Conservation (phyloP, 2,113 vertebrate species). For the Brienomyrus longianalis region DNA sequence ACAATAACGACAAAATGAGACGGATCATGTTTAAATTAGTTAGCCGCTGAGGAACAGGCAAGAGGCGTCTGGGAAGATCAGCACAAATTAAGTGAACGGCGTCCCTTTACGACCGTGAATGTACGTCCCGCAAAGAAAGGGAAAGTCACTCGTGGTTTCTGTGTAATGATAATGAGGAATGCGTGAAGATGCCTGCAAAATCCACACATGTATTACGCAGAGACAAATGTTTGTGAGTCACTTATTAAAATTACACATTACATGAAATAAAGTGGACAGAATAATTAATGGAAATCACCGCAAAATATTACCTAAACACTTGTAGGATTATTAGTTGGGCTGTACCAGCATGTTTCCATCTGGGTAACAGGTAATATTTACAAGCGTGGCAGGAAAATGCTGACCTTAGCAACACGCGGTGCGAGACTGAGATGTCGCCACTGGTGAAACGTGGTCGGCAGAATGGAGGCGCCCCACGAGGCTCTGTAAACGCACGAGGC, state of each 20-base stretch:
- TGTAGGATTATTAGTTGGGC: neutral
- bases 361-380: neutral
- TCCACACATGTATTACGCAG: neutral
- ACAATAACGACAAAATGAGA: neutral
- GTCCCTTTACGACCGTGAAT: neutral
- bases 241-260: neutral
- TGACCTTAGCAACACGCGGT: neutral
- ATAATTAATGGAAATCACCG: neutral
- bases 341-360: neutral
- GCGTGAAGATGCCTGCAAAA: neutral
- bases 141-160: neutral
- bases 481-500: neutral
- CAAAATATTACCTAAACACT: neutral
- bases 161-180: neutral
- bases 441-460: neutral
- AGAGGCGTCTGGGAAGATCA: conserved; percentile 1
- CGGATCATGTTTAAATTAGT: neutral
- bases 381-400: neutral
- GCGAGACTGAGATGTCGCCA: neutral
- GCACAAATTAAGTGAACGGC: neutral
- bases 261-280: neutral
- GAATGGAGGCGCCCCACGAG: neutral
- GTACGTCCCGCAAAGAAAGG: neutral
- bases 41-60: neutral
- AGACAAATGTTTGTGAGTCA: neutral